phyloP scores from a whole-genome alignment of 1,140 invertebrate genomes.

The Camponotus floridanus region DNA sequence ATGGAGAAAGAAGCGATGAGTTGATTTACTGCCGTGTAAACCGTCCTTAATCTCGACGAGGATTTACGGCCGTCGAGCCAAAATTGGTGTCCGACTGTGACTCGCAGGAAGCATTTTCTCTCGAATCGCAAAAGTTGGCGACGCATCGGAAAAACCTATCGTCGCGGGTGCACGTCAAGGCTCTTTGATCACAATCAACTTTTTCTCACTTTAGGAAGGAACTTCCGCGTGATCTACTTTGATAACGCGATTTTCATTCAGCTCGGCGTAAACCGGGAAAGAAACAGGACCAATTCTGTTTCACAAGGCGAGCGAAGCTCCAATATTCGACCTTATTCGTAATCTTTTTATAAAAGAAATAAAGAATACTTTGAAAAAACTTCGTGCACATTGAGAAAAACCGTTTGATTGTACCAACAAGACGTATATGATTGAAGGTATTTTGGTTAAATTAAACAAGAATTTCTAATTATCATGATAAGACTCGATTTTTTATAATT shows the following conservation, averaged over 20 bases:
- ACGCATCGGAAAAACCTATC: not conserved
- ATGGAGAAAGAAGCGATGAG: slow-evolving; percentile 66
- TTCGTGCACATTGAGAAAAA: too few species aligned
- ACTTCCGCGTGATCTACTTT: slow-evolving; percentile 26
- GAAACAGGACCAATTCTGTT: slow-evolving; percentile 2
- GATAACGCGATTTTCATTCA: not conserved
- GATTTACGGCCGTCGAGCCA: slow-evolving; percentile 71
- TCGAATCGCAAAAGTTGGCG: slow-evolving; percentile 12
- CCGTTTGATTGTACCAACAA: too few species aligned
- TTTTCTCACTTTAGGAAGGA: slow-evolving; percentile 33
- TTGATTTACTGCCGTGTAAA: slow-evolving; percentile 78
- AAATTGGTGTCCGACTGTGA: slow-evolving; percentile 69
- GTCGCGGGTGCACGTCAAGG: slow-evolving; percentile 17
- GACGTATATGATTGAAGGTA: too few species aligned
- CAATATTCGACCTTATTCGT: not conserved
- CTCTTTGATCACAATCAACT: slow-evolving; percentile 31
- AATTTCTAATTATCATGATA: too few species aligned
- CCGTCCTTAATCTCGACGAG: slow-evolving; percentile 74
- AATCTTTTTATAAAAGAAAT: not conserved
- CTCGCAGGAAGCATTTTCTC: slow-evolving; percentile 36
- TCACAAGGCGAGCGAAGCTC: not conserved
- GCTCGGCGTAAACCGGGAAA: not conserved
- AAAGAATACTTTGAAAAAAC: not conserved
- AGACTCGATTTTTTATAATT: too few species aligned
- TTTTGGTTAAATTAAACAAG: too few species aligned